phyloP scores from a whole-genome alignment of 2,888 invertebrate species.

The Malthinus seriepunctatus region DNA sequence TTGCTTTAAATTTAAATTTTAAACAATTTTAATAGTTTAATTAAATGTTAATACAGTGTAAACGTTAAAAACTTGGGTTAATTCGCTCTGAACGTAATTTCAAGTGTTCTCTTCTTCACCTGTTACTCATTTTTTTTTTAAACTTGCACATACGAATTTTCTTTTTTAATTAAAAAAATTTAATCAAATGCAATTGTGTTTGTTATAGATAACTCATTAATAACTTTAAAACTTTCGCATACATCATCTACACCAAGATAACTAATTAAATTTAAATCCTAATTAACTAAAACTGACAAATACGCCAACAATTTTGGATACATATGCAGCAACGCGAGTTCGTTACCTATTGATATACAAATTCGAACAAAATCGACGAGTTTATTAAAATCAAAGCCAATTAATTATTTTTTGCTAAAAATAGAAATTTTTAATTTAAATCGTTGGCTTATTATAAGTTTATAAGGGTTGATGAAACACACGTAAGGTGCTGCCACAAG shows the following conservation, averaged over 20 bases:
- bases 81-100: slow-evolving; percentile 24
- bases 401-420: background rate
- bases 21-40: slow-evolving; percentile 22
- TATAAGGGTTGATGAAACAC: slow-evolving; percentile 8
- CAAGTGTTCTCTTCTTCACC: slow-evolving; percentile 22
- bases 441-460: background rate
- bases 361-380: background rate
- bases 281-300: slow-evolving; percentile 3
- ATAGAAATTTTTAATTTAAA: background rate
- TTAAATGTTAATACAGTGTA: slow-evolving; percentile 17
- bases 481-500: slow-evolving; percentile 27
- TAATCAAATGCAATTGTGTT: no score
- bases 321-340: slow-evolving; percentile 1
- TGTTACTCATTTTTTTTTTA: no score
- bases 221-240: background rate
- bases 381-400: background rate
- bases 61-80: slow-evolving; percentile 24
- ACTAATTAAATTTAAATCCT: slow-evolving; percentile 3
- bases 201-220: no score
- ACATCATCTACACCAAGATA: slow-evolving; percentile 1
- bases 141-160: no score
- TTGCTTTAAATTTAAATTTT: no score
- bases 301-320: background rate
- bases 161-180: no score
- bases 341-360: background rate